Evolutionary conservation across 2,888 invertebrate genomes (phyloP), one percentile per base, ranked within the genome.

Genomic region (Laothoe populi): DNA sequence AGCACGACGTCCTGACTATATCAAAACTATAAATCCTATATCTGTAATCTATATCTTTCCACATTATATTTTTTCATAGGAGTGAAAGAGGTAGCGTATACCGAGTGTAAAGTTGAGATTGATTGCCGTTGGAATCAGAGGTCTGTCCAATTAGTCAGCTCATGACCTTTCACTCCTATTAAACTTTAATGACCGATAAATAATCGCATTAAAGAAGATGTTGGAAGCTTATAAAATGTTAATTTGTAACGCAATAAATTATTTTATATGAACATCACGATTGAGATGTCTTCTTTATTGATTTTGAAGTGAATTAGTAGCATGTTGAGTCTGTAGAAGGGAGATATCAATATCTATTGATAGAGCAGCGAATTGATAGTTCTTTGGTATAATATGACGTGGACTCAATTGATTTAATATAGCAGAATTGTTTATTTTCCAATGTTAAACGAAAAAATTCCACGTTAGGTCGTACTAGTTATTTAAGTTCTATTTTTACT

Each of bases 101-200:
- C 35, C 19, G 31, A 35, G 10, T 53, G 16, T 35, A 4, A 19
- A 11, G 19, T 10, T 35, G 11, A 35, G 19, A 53, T 53, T 53
- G 53, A 53, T 53, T 53, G 35, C 53, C 46, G 4, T 10, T 53
- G 31, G 35, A 49, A 49, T 31, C 49, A 26, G 31, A 19, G n/a
- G 58, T n/a, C 16, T 4, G 46, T 38, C 46, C 46, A 45, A 60
- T 13, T 23, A 59, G 31, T 44, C 42, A 11, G 21, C 44, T n/a
- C 16, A 4, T 46, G 58, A 62, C 62, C 62, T 58, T 48, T 59
- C 40, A 59, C 62, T 62, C 40, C 59, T 48, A 62, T 62, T 42
- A 62, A 62, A 62, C 11, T 42, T 60, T 62, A 62, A 62, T 40
- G n/a, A 59, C 26, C 48, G 26, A 46, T 62, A 62, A 57, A 53